Base-by-base conservation (phyloP, 2,113 vertebrate genomes). In the Neogobius melanostomus region DNA sequence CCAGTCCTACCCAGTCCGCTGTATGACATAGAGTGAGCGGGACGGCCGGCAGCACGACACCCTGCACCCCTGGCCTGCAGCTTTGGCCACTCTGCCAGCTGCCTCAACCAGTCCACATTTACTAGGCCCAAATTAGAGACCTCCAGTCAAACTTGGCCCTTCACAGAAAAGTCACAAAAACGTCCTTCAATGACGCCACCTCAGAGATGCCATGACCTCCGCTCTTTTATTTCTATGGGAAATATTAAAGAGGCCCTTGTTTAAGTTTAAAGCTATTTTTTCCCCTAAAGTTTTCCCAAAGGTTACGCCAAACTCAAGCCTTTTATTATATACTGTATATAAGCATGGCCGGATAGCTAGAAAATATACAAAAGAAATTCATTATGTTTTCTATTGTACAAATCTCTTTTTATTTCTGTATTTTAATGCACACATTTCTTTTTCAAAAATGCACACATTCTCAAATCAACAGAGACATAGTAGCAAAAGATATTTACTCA, bases 41-140 rank as follows among this genome's bases (percentile, higher is more conserved):
- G 51, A 72, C 57, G 57, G 52, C 75, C 16, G 52, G 61, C 72
- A 60, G 28, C 52, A 63, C 11, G 46, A 54, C 71, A 66, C 70
- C 68, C 59, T 50, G 71, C 82, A 73, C 70, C 77, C 42, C 74
- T 77, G 79, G 77, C 75, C 80, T 65, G 67, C 72, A 62, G 42
- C 74, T 63, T 9, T 63, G 6, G 42, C 81, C 46, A 70, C 11
- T 4, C 82, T 75, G 75, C 82, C 87, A 89, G 82, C 79, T 87
- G 84, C 84, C 68, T 84, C 60, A 48, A 82, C 81, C 78, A 82
- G 76, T 75, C 84, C 80, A 75, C 78, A 77, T 90, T 89, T 89
- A 87, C 87, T 75, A 79, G 80, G 60, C 66, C 71, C 49, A 87
- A 89, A 91, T 90, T 87, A 91, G 49, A 92, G 87, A 80, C 74